A percentile compares a stretch with the other conserved stretches of the same genome.
These are phyloP conservation scores for Anneissia japonica DNA, from an alignment of 35 echinoderm and acorn worm species.

Conservation along the genomic window DNA sequence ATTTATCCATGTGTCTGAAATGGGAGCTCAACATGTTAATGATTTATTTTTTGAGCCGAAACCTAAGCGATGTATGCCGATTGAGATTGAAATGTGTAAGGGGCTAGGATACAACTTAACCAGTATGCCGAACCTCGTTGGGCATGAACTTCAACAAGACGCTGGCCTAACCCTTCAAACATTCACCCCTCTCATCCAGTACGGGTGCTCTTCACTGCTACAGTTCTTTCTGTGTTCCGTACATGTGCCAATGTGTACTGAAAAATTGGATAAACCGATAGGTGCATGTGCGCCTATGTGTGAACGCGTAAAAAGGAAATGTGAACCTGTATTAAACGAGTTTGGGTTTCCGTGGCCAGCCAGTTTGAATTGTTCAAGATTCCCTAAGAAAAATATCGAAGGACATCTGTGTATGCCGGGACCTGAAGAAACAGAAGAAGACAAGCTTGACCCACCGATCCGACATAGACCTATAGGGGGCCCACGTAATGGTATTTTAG, in stretches of 20 bases:
- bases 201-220: conserved; percentile 63
- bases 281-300: conserved; percentile 85
- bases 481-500: conserved; percentile 11
- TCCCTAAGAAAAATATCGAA: conserved; percentile 57
- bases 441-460: neutral
- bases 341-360: conserved; percentile 87
- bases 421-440: conserved; percentile 23
- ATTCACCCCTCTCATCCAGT: conserved; percentile 95
- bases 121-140: conserved; percentile 90
- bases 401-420: conserved; percentile 84
- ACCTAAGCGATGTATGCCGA: conserved; percentile 70
- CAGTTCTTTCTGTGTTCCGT: conserved; percentile 95
- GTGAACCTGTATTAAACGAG: conserved; percentile 87
- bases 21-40: neutral
- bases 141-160: conserved; percentile 86
- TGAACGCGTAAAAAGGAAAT: conserved; percentile 72
- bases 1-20: neutral
- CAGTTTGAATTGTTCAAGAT: conserved; percentile 76
- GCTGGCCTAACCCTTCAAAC: conserved; percentile 85
- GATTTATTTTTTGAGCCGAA: conserved; percentile 37
- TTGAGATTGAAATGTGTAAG: conserved; percentile 68
- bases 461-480: conserved; percentile 1
- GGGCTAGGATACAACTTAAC: conserved; percentile 91
- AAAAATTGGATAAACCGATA: conserved; percentile 83
- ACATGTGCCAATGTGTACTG: conserved; percentile 79